Base-by-base conservation (phyloP, 2,888 invertebrate genomes). In the Mellilla xanthometata region DNA sequence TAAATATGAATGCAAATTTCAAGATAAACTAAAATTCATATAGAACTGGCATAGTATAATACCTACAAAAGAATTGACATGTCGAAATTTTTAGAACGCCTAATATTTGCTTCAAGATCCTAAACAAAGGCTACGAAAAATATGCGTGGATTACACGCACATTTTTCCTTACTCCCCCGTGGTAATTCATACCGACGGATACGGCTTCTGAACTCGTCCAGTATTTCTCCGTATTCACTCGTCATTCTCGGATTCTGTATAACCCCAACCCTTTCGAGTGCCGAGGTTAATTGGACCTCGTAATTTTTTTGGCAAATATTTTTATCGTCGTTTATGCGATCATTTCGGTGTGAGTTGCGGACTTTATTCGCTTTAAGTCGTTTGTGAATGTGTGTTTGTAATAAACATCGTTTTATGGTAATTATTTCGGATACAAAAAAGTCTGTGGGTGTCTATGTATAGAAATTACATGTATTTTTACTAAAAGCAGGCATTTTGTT, bases 261-360 rank as follows among this genome's bases (percentile, higher is more conserved):
- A 45, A 5, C 45, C 45, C 39, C 23, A 12, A 45, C 39, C 40
- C 22, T 44, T 47, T 39, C 36, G 23, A 43, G 31, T 29, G 41
- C 28, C 11, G 28, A n/a, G 47, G 44, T 44, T 52, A 52, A 52
- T 52, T 44, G 44, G 41, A 38, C 29, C 38, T 43, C 39, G 33
- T 43, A 42, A 51, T 40, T 39, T 51, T 50, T 51, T 40, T 12
- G 9, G 13, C 36, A 47, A 51, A 51, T 47, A 43, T 43, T 43
- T 51, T 46, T 42, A 27, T 40, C 13, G 28, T 29, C 8, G 12
- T 39, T 31, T 36, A 22, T 31, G 28, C 9, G 40, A 13, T 28
- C 27, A 15, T 36, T 40, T 38, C 11, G 24, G 9, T 11, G 33
- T n/a, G 19, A 8, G 29, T 26, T 15, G n/a, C 31, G 11, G 13